phyloP scores from a whole-genome alignment of 2,113 vertebrate species.

The Thunnus thynnus region DNA sequence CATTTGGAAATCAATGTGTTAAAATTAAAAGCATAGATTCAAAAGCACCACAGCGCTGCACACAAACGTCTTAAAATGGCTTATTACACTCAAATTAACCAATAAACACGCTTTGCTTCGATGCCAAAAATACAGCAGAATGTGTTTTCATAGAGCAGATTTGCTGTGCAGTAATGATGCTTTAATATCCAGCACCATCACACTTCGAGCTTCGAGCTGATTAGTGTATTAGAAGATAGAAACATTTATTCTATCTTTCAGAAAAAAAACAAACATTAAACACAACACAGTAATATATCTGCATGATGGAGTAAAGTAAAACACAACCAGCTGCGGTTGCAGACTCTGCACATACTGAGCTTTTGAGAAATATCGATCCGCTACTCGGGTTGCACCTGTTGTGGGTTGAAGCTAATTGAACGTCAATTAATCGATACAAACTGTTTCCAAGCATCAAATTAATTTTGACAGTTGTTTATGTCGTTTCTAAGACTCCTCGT shows the following conservation, averaged over 20 bases:
- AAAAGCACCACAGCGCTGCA: background rate
- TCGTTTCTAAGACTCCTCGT: too few relatives aligned
- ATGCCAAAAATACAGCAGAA: background rate
- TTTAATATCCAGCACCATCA: constrained; percentile 1
- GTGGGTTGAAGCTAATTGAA: too few relatives aligned
- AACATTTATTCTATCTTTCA: background rate
- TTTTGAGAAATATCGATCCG: too few relatives aligned
- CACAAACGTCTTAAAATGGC: background rate
- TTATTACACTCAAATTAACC: background rate
- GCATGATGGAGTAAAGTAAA: background rate
- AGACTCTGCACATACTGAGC: too few relatives aligned
- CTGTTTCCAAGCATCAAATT: too few relatives aligned
- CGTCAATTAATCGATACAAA: too few relatives aligned
- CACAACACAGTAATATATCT: background rate
- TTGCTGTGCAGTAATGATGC: background rate
- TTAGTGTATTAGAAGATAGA: background rate
- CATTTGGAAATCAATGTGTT: background rate
- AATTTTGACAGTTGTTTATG: too few relatives aligned
- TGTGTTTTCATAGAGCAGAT: background rate
- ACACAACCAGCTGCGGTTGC: background rate
- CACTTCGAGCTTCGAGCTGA: background rate
- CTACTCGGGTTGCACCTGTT: too few relatives aligned
- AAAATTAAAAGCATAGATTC: background rate
- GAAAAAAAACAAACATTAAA: background rate
- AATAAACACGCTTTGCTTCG: background rate